Conservation (phyloP, 1,140 invertebrate genomes). For the Pseudomyrmex sp. region DNA sequence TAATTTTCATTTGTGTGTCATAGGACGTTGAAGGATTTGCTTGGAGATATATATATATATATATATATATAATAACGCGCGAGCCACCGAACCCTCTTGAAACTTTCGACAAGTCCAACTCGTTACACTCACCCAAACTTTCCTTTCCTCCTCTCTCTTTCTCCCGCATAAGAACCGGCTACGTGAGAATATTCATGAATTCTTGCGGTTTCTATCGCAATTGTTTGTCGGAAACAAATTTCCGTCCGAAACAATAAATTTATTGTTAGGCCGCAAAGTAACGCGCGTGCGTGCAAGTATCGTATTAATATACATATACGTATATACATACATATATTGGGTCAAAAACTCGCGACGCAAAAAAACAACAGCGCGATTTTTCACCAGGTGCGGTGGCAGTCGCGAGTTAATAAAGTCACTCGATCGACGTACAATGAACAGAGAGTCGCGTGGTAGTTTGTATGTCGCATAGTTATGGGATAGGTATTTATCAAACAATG, state of each 20-base stretch:
- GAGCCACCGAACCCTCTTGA: neutral
- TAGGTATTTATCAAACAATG: conserved; percentile 59
- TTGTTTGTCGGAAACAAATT: conserved; percentile 41
- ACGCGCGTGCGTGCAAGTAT: conserved; percentile 29
- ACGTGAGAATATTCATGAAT: conserved; percentile 43
- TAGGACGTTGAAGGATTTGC: neutral
- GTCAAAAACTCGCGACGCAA: neutral
- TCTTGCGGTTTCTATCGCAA: conserved; percentile 33
- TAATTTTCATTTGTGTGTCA: conserved; percentile 3
- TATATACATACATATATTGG: too few species aligned
- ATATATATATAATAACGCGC: too few species aligned
- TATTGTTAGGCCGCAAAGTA: conserved; percentile 40
- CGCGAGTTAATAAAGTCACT: conserved; percentile 46
- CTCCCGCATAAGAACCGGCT: neutral
- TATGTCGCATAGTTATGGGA: conserved; percentile 54
- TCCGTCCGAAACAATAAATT: conserved; percentile 46
- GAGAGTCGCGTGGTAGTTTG: conserved; percentile 17
- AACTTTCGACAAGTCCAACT: conserved; percentile 33
- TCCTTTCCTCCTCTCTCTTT: neutral
- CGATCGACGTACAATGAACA: conserved; percentile 48
- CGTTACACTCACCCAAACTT: conserved; percentile 19
- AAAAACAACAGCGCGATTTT: conserved; percentile 40
- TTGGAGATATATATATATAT: neutral
- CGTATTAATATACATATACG: conserved; percentile 32
- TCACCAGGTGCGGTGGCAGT: conserved; percentile 7